These are phyloP conservation scores for Cryptus viduatorius DNA, from an alignment of 2,888 invertebrate species.

Conservation along the genomic window DNA sequence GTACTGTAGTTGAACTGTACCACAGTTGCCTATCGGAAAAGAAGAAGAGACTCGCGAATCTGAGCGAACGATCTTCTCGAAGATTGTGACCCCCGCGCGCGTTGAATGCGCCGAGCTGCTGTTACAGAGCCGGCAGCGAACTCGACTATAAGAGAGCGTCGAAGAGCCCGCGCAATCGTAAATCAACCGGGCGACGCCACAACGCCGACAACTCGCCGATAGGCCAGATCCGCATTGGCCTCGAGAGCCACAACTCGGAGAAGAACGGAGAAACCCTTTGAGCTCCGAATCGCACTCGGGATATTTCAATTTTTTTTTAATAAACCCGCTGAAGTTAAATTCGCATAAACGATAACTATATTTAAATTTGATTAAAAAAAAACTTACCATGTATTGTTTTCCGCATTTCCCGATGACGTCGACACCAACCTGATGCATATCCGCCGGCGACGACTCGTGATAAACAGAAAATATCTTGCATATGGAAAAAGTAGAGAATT, in stretches of 20 bases:
- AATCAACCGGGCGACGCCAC: conserved; percentile 68
- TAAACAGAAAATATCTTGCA: neutral
- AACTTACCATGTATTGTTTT: no score
- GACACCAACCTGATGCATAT: neutral
- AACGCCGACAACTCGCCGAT: conserved; percentile 61
- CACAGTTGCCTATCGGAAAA: conserved; percentile 55
- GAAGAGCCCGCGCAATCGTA: conserved; percentile 66
- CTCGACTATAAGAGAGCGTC: conserved; percentile 50
- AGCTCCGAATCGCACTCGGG: neutral
- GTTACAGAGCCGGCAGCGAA: conserved; percentile 29
- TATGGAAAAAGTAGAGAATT: neutral
- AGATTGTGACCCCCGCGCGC: conserved; percentile 58
- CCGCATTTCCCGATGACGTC: no score
- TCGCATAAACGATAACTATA: no score
- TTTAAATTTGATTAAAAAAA: no score
- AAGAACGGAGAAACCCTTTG: conserved; percentile 2
- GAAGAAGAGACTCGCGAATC: conserved; percentile 62
- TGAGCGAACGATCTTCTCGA: conserved; percentile 62
- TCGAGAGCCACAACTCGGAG: conserved; percentile 33
- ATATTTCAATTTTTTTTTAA: no score
- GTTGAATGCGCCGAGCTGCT: conserved; percentile 42
- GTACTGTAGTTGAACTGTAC: conserved; percentile 3
- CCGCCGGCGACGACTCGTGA: neutral
- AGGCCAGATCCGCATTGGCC: conserved; percentile 55
- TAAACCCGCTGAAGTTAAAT: no score